Conservation (phyloP, 2,797 vertebrate genomes). For the Rhodeus uyekii region DNA sequence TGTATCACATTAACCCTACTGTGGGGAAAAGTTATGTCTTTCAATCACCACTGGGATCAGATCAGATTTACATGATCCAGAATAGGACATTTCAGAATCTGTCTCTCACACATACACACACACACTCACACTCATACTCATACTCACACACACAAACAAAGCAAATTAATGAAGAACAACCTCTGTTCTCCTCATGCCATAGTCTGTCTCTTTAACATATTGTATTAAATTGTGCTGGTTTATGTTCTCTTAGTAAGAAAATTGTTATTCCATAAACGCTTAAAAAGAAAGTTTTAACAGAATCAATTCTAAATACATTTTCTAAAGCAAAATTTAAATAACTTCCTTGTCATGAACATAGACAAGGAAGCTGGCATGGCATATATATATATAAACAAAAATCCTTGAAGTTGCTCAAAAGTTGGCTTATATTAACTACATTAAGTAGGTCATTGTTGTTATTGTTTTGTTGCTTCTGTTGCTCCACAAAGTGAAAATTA, state of each 20-base stretch:
- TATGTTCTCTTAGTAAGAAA: too few relatives aligned
- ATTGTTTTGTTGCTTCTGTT: constrained; percentile 6
- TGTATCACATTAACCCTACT: not conserved
- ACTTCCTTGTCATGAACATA: not conserved
- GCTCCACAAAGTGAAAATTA: not conserved
- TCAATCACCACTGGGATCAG: not conserved
- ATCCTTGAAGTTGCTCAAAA: not conserved
- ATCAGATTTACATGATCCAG: not conserved
- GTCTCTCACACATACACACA: not conserved
- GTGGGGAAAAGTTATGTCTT: not conserved
- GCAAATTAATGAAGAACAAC: not conserved
- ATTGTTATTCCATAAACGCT: not conserved
- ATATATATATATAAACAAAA: too few relatives aligned
- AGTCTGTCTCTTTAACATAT: too few relatives aligned
- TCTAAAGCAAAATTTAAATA: too few relatives aligned
- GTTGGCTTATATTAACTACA: not conserved
- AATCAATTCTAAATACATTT: not conserved
- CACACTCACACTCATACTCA: not conserved
- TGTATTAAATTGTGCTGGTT: too few relatives aligned
- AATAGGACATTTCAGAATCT: not conserved
- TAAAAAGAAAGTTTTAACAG: not conserved
- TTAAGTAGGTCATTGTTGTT: constrained; percentile 5
- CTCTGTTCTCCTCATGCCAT: too few relatives aligned
- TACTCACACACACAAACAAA: not conserved
- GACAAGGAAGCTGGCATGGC: not conserved